Base-by-base conservation (phyloP, 2,888 invertebrate genomes). In the Bombylius major region DNA sequence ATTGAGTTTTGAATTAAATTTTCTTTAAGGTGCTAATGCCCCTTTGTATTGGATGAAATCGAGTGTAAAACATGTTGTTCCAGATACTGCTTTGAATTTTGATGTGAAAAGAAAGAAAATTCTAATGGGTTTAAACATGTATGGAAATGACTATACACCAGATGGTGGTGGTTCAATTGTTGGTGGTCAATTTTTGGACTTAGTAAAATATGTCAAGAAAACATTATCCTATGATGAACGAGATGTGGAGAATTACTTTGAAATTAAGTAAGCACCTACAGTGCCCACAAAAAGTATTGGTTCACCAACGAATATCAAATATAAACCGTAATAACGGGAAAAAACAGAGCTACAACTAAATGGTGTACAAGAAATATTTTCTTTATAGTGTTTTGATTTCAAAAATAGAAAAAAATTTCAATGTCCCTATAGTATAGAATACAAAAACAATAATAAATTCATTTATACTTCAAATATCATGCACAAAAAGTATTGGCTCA, bases 91-190 rank as follows among this genome's bases (percentile, higher is more conserved):
- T 47, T 52, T 61, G 4, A 64, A 71, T 55, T 63, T 64, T 56
- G 70, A 77, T 50, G 73, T 77, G 5, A 83, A 83, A 65, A 77
- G 89, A 48, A 73, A 78, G 5, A 92, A 95, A 75, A 87, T 96
- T 59, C 77, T 96, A 13, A 75, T 93, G 61, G 96, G 96, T 1
- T 70, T 96, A 7, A 97, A 96, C 71, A 93, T 96, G 75, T 97
- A 95, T 73, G 96, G 96, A 3, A 87, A 92, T 69, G 88, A 89
- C 62, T 95, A 87, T 65, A 86, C 86, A 0, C 80, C 84, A 1
- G 83, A 84, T 63, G 89, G 89, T 4, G 93, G 92, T 5, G 86
- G 87, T 1, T 83, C 94, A 0, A 86, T 96, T 57, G 76, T 93
- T 12, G 89, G 86, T 4, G 78, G 80, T 6, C 85, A 89, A 67